phyloP scores from a whole-genome alignment of 2,797 vertebrate species.

The Pelochelys cantorii region DNA sequence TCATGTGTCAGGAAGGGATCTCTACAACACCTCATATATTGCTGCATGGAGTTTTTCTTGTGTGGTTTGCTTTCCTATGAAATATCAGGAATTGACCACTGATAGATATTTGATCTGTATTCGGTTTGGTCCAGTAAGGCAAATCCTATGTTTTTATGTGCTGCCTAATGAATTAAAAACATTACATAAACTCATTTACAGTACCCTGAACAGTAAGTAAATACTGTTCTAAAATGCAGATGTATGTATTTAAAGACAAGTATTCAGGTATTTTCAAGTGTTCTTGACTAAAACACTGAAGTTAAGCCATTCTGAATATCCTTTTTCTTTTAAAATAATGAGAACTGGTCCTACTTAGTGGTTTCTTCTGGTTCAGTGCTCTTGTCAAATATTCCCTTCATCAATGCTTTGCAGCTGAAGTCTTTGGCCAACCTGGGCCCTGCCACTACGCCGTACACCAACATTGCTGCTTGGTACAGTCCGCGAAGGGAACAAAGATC shows the following conservation, averaged over 20 bases:
- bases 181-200: conserved; percentile 31
- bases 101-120: not conserved
- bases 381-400: conserved; percentile 88
- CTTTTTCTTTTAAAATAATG: not conserved
- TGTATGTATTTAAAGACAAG: not conserved
- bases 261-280: conserved; percentile 25
- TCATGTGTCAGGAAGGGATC: not conserved
- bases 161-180: not conserved
- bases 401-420: conserved; percentile 95
- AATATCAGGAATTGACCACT: not conserved
- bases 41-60: not conserved
- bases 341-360: conserved; percentile 19
- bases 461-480: conserved; percentile 65
- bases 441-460: conserved; percentile 77
- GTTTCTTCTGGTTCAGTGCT: conserved; percentile 25
- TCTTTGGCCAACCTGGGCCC: conserved; percentile 88
- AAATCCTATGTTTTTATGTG: conserved; percentile 22
- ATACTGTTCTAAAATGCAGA: conserved; percentile 48
- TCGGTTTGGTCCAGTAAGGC: not conserved
- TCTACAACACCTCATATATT: not conserved
- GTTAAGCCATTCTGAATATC: fast-evolving
- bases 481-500: conserved; percentile 77
- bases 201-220: conserved; percentile 59
- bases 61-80: not conserved
- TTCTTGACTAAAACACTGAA: conserved; percentile 7